Base-by-base conservation (phyloP, 2,888 invertebrate genomes). In the Deilephila porcellus region DNA sequence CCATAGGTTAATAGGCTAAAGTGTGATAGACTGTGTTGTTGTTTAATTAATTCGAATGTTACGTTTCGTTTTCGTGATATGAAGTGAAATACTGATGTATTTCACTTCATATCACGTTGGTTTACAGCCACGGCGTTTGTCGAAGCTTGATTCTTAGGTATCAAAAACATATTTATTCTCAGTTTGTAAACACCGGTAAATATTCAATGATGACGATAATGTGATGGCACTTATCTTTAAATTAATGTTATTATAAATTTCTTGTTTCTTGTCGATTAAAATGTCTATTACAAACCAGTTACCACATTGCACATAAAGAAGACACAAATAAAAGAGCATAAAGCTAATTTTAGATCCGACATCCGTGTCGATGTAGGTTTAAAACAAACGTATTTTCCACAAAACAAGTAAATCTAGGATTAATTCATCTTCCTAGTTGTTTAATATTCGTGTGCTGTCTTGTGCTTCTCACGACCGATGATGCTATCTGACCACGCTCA, bases 361-460 rank as follows among this genome's bases (percentile, higher is more conserved):
- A 52, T 67, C 67, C 64, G 11, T 1, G 45, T 45, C 8, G 20
- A 20, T 64, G 14, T 45, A 45, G 45, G 45, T 45, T 45, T 14
- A 14, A 45, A 63, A 45, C 37, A 5, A 45, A 19, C 5, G 34
- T 64, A 52, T 67, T 67, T 67, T 25, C 14, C 25, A 52, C 67
- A 67, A 67, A 67, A 67, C 67, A 52, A 4, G 52, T 25, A 67
- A 67, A 52, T 17, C 25, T 67, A 67, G 67, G 52, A 25, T 64
- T 20, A 25, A 8, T 4, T 37, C 45, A 64, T 67, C 17, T 52
- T 25, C 52, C 45, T 52, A 20, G 6, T 25, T 67, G 14, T 14
- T 67, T 52, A 63, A 25, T 52, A 67, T 67, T 67, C 67, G 52
- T 3, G 45, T 67, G 25, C 17, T 52, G 67, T 14, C 37, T 29